Evolutionary conservation across 2,113 vertebrate genomes (phyloP).

Genomic region (Himantopus leucocephalus): DNA sequence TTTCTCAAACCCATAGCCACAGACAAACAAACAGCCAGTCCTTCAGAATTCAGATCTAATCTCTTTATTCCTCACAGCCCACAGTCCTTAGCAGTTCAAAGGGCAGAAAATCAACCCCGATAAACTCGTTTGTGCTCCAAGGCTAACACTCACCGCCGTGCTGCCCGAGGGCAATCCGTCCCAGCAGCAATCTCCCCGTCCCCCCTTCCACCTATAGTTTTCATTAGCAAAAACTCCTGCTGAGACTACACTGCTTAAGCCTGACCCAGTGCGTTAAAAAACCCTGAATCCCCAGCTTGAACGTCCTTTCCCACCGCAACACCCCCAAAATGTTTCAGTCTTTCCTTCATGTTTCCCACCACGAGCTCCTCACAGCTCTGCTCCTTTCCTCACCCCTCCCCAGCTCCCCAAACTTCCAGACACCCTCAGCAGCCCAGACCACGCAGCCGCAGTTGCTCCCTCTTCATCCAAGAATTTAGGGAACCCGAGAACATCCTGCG

Average conservation of each 20-base stretch:
- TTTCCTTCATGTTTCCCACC: background rate
- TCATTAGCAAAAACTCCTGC: background rate
- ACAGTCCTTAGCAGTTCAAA: conserved; percentile 37
- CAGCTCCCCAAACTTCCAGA: background rate
- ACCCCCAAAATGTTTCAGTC: background rate
- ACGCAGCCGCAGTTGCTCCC: background rate
- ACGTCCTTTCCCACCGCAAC: background rate
- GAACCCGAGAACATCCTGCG: background rate
- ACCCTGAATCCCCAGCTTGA: background rate
- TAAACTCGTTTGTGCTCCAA: conserved; percentile 8
- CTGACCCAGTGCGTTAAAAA: background rate
- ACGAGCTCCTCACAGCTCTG: background rate
- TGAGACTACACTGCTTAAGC: background rate
- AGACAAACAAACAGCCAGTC: conserved; percentile 11
- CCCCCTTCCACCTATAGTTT: background rate
- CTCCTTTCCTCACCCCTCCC: background rate
- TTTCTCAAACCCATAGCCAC: background rate
- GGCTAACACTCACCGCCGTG: background rate
- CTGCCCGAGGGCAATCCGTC: background rate
- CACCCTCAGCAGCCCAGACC: background rate
- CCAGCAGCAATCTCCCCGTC: background rate
- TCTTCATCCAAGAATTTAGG: background rate
- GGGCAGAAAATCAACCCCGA: conserved; percentile 19
- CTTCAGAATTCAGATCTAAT: conserved; percentile 23
- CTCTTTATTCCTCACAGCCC: background rate